phyloP scores from a whole-genome alignment of 2,888 invertebrate species.

The Hirtodrosophila alboralis region DNA sequence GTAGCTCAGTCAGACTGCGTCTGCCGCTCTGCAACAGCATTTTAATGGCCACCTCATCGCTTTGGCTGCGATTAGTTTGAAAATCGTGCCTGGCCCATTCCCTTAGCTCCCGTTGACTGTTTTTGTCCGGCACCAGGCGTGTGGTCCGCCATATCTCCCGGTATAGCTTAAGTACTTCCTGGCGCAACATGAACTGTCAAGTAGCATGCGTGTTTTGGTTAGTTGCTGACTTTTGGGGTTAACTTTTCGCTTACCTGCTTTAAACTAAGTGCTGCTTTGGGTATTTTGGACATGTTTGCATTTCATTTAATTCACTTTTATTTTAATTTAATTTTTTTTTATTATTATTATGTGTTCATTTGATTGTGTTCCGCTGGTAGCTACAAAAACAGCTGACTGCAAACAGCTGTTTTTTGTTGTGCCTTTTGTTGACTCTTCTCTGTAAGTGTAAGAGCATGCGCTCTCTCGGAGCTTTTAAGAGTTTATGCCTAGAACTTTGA shows the following conservation, averaged over 20 bases:
- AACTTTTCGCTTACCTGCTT: conserved; percentile 85
- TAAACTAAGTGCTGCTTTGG: conserved; percentile 85
- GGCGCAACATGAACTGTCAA: conserved; percentile 90
- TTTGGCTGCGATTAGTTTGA: conserved; percentile 88
- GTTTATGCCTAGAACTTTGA: not conserved
- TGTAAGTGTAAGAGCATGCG: conserved; percentile 3
- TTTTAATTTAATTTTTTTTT: not conserved
- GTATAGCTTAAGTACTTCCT: conserved; percentile 91
- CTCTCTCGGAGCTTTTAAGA: not conserved
- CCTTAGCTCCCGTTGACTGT: conserved; percentile 87
- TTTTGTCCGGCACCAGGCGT: conserved; percentile 87
- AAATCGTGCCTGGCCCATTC: conserved; percentile 92
- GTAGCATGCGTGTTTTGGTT: not conserved
- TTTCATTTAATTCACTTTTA: not conserved
- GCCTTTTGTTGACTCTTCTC: conserved; percentile 4
- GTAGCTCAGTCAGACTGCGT: conserved; percentile 88
- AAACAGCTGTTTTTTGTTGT: conserved; percentile 21
- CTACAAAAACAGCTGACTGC: conserved; percentile 48
- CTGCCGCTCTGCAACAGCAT: conserved; percentile 89
- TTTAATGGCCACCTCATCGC: conserved; percentile 90
- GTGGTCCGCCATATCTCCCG: conserved; percentile 89
- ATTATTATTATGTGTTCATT: not conserved
- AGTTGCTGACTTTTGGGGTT: not conserved
- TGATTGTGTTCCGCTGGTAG: conserved; percentile 1
- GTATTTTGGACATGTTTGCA: conserved; percentile 80